These are phyloP conservation scores for Blastobasis lacticolella DNA, from an alignment of 2,888 invertebrate genomes.

Conservation along the genomic window DNA sequence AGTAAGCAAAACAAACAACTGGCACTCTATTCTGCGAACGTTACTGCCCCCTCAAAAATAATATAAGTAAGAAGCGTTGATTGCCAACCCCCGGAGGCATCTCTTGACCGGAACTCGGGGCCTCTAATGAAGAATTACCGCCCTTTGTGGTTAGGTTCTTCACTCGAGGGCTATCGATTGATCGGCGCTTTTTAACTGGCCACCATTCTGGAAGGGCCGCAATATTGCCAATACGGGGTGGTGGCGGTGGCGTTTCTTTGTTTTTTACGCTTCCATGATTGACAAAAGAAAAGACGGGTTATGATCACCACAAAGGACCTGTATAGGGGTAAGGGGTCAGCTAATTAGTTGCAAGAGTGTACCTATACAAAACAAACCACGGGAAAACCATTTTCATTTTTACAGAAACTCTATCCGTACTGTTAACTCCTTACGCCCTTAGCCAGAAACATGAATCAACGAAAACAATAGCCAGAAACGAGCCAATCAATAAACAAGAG, in stretches of 20 bases:
- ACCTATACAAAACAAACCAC: too few species aligned
- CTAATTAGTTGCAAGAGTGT: too few species aligned
- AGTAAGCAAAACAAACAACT: background rate
- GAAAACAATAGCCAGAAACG: background rate
- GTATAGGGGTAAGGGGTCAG: too few species aligned
- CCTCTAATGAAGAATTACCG: constrained; percentile 66
- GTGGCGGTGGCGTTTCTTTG: too few species aligned
- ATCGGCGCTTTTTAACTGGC: constrained; percentile 19
- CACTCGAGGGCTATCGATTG: constrained; percentile 22
- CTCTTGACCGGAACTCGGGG: constrained; percentile 58
- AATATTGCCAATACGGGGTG: too few species aligned
- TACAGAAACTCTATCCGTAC: background rate
- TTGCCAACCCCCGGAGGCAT: constrained; percentile 53
- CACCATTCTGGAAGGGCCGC: background rate
- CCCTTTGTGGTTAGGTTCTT: constrained; percentile 39
- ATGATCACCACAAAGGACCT: too few species aligned
- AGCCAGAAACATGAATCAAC: background rate
- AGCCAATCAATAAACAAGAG: constrained; percentile 23
- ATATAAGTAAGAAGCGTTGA: constrained; percentile 51
- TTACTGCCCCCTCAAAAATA: constrained; percentile 41
- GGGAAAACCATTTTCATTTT: too few species aligned
- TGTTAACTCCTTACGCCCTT: too few species aligned
- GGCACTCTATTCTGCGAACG: constrained; percentile 15
- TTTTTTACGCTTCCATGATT: too few species aligned
- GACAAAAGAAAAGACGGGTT: too few species aligned